phyloP scores from a whole-genome alignment of 2,888 invertebrate species.

The Germaria angustata region DNA sequence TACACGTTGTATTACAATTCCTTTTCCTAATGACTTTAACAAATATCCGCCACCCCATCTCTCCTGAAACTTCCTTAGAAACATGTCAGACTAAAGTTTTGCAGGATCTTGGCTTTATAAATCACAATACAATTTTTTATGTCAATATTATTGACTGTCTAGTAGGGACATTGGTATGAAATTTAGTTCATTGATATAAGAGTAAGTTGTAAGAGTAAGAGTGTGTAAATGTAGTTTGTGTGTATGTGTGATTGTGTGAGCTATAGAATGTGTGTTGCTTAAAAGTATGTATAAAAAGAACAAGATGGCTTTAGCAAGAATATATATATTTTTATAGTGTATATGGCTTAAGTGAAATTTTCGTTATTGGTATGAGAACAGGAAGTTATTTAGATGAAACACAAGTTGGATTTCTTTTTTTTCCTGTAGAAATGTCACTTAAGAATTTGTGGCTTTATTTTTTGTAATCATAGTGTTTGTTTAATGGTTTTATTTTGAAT shows the following conservation, averaged over 20 bases:
- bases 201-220: background rate
- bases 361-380: conserved; percentile 28
- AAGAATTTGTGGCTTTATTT: background rate
- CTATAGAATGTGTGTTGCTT: background rate
- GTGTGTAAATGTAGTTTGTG: background rate
- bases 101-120: conserved; percentile 34
- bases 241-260: background rate
- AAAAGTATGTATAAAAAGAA: background rate
- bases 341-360: conserved; percentile 11
- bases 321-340: no score
- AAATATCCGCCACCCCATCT: background rate
- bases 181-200: background rate
- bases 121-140: conserved; percentile 60
- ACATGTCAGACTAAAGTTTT: background rate
- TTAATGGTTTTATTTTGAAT: background rate
- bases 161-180: conserved; percentile 40
- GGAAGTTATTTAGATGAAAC: conserved; percentile 39
- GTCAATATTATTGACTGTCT: conserved; percentile 59
- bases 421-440: conserved; percentile 47
- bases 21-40: conserved; percentile 29
- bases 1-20: background rate
- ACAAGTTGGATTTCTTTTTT: conserved; percentile 29
- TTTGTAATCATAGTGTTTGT: background rate
- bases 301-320: conserved; percentile 4
- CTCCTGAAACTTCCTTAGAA: background rate